phyloP scores from a whole-genome alignment of 2,888 invertebrate species.

The Synanthedon andrenaeformis region DNA sequence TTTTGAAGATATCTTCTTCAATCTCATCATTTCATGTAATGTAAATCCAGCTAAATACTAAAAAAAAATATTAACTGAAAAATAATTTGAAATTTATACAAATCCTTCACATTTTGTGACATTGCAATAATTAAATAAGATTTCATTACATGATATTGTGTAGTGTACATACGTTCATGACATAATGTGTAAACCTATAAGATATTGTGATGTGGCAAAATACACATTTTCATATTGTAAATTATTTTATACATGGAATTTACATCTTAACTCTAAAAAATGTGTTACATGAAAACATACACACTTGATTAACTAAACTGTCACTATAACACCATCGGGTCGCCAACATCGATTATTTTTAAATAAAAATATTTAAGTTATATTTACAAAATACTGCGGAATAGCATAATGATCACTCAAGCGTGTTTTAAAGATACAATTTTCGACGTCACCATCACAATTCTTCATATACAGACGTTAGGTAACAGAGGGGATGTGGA shows the following conservation, averaged over 20 bases:
- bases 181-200: too few species aligned
- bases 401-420: slow-evolving; percentile 23
- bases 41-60: too few species aligned
- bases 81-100: too few species aligned
- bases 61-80: too few species aligned
- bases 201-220: slow-evolving; percentile 17
- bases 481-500: neutral
- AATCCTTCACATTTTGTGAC: too few species aligned
- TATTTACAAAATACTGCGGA: slow-evolving; percentile 64
- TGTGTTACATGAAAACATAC: slow-evolving; percentile 40
- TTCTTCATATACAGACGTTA: too few species aligned
- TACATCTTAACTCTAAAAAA: slow-evolving; percentile 32
- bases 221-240: slow-evolving; percentile 22
- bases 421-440: slow-evolving; percentile 28
- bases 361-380: slow-evolving; percentile 38
- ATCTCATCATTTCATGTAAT: too few species aligned
- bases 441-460: too few species aligned
- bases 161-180: too few species aligned
- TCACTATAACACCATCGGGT: slow-evolving; percentile 34
- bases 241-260: slow-evolving; percentile 41
- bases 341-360: slow-evolving; percentile 35
- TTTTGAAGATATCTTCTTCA: too few species aligned
- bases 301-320: slow-evolving; percentile 39
- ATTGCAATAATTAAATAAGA: too few species aligned
- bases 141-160: too few species aligned